Conservation (phyloP, 1,140 invertebrate genomes). For the Drosophila erecta region DNA sequence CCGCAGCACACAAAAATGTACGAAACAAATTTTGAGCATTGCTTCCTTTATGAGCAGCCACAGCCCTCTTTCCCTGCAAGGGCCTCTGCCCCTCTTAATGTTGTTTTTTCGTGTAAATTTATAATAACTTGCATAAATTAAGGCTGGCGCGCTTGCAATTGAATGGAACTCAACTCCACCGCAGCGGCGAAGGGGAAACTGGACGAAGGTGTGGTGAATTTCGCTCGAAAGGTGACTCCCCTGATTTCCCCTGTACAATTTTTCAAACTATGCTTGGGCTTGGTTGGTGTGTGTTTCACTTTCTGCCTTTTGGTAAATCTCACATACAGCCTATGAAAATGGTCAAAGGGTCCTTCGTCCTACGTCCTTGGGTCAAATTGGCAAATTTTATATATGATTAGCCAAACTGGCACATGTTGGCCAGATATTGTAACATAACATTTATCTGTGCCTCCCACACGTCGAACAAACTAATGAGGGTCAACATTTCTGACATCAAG, state of each 20-base stretch:
- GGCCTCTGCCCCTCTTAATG: constrained; percentile 45
- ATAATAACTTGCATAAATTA: constrained; percentile 83
- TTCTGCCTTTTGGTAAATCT: constrained; percentile 55
- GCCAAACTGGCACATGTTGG: constrained; percentile 61
- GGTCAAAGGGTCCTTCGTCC: constrained; percentile 30
- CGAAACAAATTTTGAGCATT: constrained; percentile 63
- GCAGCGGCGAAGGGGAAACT: constrained; percentile 21
- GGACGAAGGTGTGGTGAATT: constrained; percentile 53
- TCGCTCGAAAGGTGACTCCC: not conserved
- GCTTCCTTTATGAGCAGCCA: constrained; percentile 61
- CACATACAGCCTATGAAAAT: constrained; percentile 60
- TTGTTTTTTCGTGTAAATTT: constrained; percentile 81
- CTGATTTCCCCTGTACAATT: constrained; percentile 12
- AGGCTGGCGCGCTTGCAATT: constrained; percentile 56
- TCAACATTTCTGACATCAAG: constrained; percentile 50
- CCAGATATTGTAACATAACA: constrained; percentile 48
- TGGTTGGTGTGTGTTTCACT: constrained; percentile 4
- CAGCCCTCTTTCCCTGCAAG: not conserved
- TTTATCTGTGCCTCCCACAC: constrained; percentile 56
- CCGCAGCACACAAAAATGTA: constrained; percentile 52
- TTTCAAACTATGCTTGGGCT: constrained; percentile 3
- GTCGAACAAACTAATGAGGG: constrained; percentile 63
- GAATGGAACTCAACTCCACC: constrained; percentile 44
- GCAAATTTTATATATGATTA: constrained; percentile 65
- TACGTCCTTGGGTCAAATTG: constrained; percentile 26